Conservation (phyloP, 2,113 vertebrate species). For the Trichechus manatus region DNA sequence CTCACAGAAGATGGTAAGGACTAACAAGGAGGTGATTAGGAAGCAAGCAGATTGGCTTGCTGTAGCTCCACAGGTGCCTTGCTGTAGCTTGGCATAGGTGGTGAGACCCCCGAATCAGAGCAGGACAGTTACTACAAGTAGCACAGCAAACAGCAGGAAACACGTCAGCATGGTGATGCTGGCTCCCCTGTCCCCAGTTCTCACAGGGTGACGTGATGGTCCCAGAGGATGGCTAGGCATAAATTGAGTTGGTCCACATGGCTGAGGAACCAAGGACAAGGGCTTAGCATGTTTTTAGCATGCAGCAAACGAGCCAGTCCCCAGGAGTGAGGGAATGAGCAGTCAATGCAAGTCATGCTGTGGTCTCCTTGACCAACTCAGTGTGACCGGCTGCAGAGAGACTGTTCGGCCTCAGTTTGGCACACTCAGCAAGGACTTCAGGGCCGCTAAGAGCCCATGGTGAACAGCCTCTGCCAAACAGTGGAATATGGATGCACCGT, state of each 20-base stretch:
- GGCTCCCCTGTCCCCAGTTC: accelerated
- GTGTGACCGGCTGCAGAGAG: not conserved
- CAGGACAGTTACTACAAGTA: accelerated
- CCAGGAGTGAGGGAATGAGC: not conserved
- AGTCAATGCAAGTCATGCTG: not conserved
- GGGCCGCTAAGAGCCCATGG: not conserved
- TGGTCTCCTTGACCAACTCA: not conserved
- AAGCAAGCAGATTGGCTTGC: too few species aligned
- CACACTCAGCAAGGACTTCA: accelerated
- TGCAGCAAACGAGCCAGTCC: not conserved
- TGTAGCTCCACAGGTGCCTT: accelerated
- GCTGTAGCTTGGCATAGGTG: too few species aligned
- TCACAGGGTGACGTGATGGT: not conserved
- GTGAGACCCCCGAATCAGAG: not conserved
- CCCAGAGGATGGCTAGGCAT: not conserved
- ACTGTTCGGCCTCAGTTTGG: not conserved
- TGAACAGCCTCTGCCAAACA: not conserved
- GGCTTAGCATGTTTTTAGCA: not conserved
- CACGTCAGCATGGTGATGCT: not conserved
- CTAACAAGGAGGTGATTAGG: not conserved
- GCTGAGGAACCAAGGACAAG: not conserved
- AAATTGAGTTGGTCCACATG: not conserved
- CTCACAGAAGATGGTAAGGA: not conserved
- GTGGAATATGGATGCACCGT: accelerated
- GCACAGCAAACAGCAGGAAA: not conserved